phyloP scores from a whole-genome alignment of 2,113 vertebrate genomes.

The Terrapene triunguis region DNA sequence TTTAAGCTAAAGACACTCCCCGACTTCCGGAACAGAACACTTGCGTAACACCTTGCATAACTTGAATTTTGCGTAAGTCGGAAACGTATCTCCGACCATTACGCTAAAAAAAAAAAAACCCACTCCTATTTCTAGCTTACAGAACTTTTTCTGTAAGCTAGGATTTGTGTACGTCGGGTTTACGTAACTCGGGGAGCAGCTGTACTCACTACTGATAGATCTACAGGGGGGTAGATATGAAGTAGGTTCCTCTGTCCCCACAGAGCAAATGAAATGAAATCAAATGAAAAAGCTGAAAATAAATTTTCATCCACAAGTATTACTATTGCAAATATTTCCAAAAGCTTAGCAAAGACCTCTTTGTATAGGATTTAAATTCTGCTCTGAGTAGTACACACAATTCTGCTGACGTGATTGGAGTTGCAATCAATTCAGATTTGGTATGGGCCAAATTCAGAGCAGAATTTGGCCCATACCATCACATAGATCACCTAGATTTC shows the following conservation, averaged over 20 bases:
- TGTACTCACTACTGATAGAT: not conserved
- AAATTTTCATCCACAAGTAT: not conserved
- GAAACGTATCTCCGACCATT: too few species aligned
- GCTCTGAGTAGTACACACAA: not conserved
- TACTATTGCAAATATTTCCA: not conserved
- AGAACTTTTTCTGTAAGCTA: too few species aligned
- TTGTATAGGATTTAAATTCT: not conserved
- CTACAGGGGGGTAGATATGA: not conserved
- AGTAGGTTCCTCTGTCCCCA: accelerated
- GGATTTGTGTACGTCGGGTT: too few species aligned
- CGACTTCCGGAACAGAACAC: too few species aligned
- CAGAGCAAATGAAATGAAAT: not conserved
- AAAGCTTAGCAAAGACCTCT: not conserved
- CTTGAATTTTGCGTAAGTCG: too few species aligned
- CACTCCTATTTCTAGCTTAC: too few species aligned
- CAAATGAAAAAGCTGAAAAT: not conserved
- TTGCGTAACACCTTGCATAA: too few species aligned
- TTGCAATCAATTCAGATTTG: not conserved
- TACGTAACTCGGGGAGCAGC: too few species aligned
- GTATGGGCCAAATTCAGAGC: not conserved
- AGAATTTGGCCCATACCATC: not conserved
- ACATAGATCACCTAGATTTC: not conserved
- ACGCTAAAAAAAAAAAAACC: too few species aligned
- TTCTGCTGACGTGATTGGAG: accelerated
- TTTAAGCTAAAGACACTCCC: not conserved